Evolutionary conservation across 2,797 vertebrate genomes (phyloP), one percentile per base, ranked within the genome.

Genomic region (Acanthurus lineatus): DNA sequence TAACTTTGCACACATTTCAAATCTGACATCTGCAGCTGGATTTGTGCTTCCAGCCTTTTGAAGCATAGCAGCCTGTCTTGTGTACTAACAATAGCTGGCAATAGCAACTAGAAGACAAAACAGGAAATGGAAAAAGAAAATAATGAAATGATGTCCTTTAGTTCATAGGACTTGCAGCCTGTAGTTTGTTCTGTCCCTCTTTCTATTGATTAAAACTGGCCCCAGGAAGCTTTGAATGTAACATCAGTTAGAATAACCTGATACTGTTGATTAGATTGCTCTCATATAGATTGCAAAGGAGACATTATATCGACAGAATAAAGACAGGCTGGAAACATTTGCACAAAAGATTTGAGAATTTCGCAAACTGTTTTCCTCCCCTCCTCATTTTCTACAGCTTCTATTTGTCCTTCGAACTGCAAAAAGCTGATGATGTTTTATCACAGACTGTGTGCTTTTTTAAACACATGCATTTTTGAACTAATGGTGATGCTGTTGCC

Each of bases 181-280:
- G 16, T 20, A 8, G 40, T 47, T 25, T 73, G 49, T n/a, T 2
- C 17, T n/a, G 10, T 44, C 12, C 48, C 58, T 54, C 15, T 25
- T 44, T 56, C 20, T 28, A 22, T n/a, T 56, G 65, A 56, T 56
- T 42, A 42, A 48, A 19, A 32, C 32, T 3, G 7, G 6, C 2
- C 0, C 15, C 54, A 15, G 19, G 25, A 48, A 20, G 56, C 22
- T 44, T 6, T 38, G 49, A 56, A 16, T 52, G 6, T 35, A 42
- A 16, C n/a, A 32, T 47, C 40, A 32, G 14, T 32, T n/a, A 38
- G 28, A n/a, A 19, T 73, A 47, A 54, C 49, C 17, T 35, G 25
- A 62, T 63, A 20, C 19, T 20, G 48, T 25, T 72, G 38, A 45
- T 63, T 45, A 22, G 38, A 53, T 54, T 72, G 17, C 38, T 16